Evolutionary conservation across 2,113 vertebrate genomes (phyloP).

Genomic region (Platysternon megacephalum): DNA sequence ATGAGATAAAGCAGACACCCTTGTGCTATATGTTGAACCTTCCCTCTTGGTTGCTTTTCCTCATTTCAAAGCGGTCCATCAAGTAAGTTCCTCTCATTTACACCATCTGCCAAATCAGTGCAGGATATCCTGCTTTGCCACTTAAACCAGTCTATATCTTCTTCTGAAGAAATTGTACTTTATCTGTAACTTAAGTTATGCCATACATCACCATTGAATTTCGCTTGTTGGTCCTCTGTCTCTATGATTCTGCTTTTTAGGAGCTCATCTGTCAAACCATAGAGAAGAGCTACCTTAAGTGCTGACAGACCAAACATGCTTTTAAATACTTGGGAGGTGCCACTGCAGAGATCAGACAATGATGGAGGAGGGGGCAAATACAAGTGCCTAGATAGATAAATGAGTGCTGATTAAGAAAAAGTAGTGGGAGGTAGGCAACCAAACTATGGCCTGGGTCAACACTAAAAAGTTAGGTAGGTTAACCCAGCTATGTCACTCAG

Average conservation of each 20-base stretch:
- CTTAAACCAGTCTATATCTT: not conserved
- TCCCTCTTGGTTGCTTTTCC: not conserved
- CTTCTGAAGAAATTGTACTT: not conserved
- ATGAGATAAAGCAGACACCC: not conserved
- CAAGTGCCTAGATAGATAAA: not conserved
- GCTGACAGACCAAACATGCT: not conserved
- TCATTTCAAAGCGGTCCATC: too few relatives aligned
- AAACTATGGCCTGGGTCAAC: too few relatives aligned
- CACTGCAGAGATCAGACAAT: too few relatives aligned
- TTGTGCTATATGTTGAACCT: not conserved
- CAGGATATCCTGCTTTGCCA: too few relatives aligned
- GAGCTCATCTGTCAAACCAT: not conserved
- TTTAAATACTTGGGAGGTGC: not conserved
- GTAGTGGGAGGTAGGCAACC: not conserved
- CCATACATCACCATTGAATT: not conserved
- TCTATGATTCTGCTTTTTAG: not conserved
- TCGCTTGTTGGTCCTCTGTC: not conserved
- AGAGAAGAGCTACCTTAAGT: not conserved
- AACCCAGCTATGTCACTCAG: too few relatives aligned
- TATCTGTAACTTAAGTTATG: too few relatives aligned
- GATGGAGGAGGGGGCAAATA: not conserved
- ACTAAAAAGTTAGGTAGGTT: too few relatives aligned
- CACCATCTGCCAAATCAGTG: too few relatives aligned
- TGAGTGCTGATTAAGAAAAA: not conserved
- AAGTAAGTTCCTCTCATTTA: too few relatives aligned